Base-by-base conservation (phyloP, 2,888 invertebrate genomes). In the Smittia aterrima region DNA sequence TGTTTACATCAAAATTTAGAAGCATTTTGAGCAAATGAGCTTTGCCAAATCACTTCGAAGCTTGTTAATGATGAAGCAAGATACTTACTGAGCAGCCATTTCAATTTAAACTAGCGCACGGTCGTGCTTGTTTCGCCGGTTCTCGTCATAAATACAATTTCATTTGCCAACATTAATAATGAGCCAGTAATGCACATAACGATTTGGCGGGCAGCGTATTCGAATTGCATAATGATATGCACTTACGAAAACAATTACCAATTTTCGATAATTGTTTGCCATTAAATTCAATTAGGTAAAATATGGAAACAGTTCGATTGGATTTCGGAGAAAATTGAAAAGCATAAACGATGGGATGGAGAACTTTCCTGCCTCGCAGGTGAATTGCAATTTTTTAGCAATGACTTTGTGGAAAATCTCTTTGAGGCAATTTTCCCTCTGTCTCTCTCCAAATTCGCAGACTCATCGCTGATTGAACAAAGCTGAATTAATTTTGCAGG, bases 251-350 rank as follows among this genome's bases (percentile, higher is more conserved):
- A 53, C 32, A 70, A 54, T 71, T 71, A 54, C 54, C 70, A 54
- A 71, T 71, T 32, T 54, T 54, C 70, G 53, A 71, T 71, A 71
- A 71, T 71, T 71, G 53, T 54, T 71, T 3, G 53, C 54, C 18
- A 38, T 71, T 54, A 71, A 71, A 71, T 70, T 70, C 9, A 70
- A 70, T 71, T 71, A 20, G 40, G 40, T 47, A 11, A 47, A 47
- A 47, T 47, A 32, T 47, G 11, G 11, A 11, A 47, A 38, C 4
- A 7, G 38, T 38, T 9, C 6, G 16, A 47, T 47, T 47, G 47
- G 47, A n/a, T 11, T 11, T 47, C 38, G 9, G n/a, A 7, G 16
- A 47, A 47, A 47, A n/a, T 47, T 47, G 16, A 13, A 47, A 38
- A 47, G 3, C 13, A 47, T 20, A 4, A 22, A 22, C 18, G 7